A percentile compares a stretch with the other conserved stretches of the same genome.
Evolutionary conservation across 2,113 vertebrate genomes (phyloP).

Genomic region (Accipiter cooperii): DNA sequence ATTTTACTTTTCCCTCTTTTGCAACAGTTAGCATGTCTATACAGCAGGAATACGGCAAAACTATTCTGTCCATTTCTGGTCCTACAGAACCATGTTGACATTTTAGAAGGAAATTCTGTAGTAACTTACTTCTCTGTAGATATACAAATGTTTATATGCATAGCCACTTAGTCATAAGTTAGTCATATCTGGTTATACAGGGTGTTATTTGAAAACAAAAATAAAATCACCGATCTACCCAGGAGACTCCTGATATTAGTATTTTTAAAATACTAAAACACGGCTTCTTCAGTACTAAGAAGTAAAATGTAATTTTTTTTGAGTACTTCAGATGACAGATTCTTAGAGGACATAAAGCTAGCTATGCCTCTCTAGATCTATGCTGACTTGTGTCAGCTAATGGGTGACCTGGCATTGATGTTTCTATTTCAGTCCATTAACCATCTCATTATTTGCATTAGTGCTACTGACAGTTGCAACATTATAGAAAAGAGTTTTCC

Average conservation of each 20-base stretch:
- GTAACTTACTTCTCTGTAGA: not conserved
- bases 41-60: not conserved
- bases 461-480: not conserved
- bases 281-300: not conserved
- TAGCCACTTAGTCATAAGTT: not conserved
- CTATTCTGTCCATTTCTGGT: not conserved
- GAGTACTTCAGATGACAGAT: not conserved
- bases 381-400: not conserved
- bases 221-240: not conserved
- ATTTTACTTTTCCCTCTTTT: not conserved
- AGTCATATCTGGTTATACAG: not conserved
- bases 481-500: not conserved
- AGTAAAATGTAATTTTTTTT: not conserved
- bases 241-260: not conserved
- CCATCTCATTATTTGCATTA: not conserved
- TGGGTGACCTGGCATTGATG: not conserved
- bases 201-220: not conserved
- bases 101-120: not conserved
- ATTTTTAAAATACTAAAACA: not conserved
- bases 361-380: not conserved
- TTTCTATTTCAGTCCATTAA: conserved; percentile 1
- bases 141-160: not conserved
- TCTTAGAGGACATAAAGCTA: not conserved
- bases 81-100: not conserved
- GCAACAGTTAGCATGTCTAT: too few species aligned